phyloP scores from a whole-genome alignment of 2,113 vertebrate species.

The Mola mola region DNA sequence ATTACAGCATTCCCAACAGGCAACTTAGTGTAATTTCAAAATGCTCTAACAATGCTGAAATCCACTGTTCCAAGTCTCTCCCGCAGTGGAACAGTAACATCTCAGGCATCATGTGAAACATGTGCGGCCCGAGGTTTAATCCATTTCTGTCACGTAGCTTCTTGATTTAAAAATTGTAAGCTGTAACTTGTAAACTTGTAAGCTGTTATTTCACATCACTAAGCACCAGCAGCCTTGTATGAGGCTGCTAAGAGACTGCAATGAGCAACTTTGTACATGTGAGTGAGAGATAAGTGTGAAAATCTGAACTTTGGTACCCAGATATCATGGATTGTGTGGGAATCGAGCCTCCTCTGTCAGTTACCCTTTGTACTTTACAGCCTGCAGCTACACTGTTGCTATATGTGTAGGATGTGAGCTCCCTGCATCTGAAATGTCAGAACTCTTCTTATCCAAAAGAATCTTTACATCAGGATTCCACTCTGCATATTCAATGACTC shows the following conservation, averaged over 20 bases:
- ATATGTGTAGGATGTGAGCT: constrained; percentile 44
- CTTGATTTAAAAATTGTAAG: constrained; percentile 6
- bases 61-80: neutral
- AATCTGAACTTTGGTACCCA: constrained; percentile 39
- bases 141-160: neutral
- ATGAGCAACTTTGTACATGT: constrained; percentile 3
- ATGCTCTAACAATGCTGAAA: constrained; percentile 8
- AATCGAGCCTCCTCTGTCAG: constrained; percentile 31
- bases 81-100: no score
- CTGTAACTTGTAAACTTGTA: neutral
- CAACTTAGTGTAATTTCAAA: constrained; percentile 21
- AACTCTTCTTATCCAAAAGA: no score
- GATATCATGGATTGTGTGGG: constrained; percentile 35
- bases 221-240: neutral
- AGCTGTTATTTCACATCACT: constrained; percentile 15
- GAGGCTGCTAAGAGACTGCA: constrained; percentile 21
- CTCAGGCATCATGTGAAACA: neutral
- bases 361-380: constrained; percentile 40
- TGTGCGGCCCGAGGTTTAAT: no score
- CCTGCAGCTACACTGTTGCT: constrained; percentile 24
- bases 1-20: constrained; percentile 37
- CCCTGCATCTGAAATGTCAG: constrained; percentile 27
- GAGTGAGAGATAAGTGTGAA: constrained; percentile 20
- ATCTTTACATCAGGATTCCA: neutral
- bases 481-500: neutral